Evolutionary conservation across 2,888 invertebrate genomes (phyloP).

Genomic region (Lobophora halterata): DNA sequence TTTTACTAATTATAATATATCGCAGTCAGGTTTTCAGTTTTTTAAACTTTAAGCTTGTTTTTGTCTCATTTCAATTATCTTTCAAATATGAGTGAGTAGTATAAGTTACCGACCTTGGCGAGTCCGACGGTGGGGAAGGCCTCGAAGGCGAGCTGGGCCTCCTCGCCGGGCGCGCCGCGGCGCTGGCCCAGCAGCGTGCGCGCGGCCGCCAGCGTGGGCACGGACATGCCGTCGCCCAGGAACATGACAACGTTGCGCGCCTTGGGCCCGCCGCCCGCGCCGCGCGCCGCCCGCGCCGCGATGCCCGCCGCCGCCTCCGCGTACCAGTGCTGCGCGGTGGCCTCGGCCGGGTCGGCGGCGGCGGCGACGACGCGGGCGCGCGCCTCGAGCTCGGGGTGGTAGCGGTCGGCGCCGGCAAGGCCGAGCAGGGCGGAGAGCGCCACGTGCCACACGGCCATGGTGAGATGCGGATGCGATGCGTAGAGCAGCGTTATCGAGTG

Average conservation of each 20-base stretch:
- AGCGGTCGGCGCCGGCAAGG: constrained; percentile 4
- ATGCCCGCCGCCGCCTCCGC: constrained; percentile 25
- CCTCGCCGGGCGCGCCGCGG: constrained; percentile 74
- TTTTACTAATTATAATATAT: too few relatives aligned
- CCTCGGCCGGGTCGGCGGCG: constrained; percentile 17
- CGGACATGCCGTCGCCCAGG: constrained; percentile 87
- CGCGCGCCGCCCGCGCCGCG: constrained; percentile 27
- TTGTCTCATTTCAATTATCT: too few relatives aligned
- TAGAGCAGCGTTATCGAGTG: too few relatives aligned
- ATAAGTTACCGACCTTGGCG: too few relatives aligned
- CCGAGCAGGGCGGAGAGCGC: not conserved
- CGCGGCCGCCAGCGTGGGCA: constrained; percentile 82
- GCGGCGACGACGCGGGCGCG: constrained; percentile 5
- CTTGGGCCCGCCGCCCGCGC: constrained; percentile 43
- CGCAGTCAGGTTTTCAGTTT: too few relatives aligned
- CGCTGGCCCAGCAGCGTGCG: constrained; percentile 82
- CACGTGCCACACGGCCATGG: constrained; percentile 1
- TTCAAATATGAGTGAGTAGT: too few relatives aligned
- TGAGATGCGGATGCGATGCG: constrained; percentile 1
- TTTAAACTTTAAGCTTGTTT: too few relatives aligned
- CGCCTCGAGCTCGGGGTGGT: constrained; percentile 13
- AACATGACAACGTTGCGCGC: constrained; percentile 83
- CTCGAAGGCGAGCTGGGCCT: constrained; percentile 80
- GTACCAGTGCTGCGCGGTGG: constrained; percentile 25
- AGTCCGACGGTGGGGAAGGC: constrained; percentile 79